Conservation (phyloP, 2,888 invertebrate species). For the Xiphydria camelus region DNA sequence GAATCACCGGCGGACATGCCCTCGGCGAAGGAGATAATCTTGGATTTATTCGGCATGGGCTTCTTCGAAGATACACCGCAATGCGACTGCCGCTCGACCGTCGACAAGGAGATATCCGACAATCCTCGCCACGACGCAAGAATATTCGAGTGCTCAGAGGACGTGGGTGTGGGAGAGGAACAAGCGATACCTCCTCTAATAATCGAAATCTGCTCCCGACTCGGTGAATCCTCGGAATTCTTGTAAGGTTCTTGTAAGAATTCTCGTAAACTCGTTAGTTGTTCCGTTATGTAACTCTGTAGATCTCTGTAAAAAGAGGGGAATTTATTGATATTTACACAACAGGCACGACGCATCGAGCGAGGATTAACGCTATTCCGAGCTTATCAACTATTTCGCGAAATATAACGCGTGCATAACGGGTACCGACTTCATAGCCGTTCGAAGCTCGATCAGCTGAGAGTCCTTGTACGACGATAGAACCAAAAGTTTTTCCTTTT, state of each 20-base stretch:
- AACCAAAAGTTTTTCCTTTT: conserved; percentile 38
- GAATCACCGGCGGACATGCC: conserved; percentile 16
- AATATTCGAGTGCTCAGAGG: conserved; percentile 31
- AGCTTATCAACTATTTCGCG: no score
- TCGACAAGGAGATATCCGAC: conserved; percentile 35
- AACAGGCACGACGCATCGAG: no score
- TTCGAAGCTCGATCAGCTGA: conserved; percentile 29
- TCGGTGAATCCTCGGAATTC: conserved; percentile 16
- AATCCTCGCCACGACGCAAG: conserved; percentile 30
- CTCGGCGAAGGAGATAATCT: conserved; percentile 4
- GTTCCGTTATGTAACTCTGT: conserved; percentile 33
- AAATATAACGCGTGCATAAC: no score
- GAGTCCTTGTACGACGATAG: conserved; percentile 37
- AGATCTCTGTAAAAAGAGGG: conserved; percentile 34
- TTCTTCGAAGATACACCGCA: conserved; percentile 3
- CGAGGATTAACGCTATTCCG: no score
- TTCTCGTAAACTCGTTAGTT: conserved; percentile 28
- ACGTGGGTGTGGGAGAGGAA: conserved; percentile 39
- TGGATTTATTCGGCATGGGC: conserved; percentile 2
- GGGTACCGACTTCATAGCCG: conserved; percentile 37
- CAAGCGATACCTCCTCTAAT: conserved; percentile 28
- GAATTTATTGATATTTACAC: no score
- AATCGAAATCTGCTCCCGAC: conserved; percentile 29
- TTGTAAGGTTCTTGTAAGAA: conserved; percentile 26
- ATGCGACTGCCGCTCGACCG: conserved; percentile 20